Conservation (phyloP, 2,113 vertebrate genomes). For the Amazona vittata region DNA sequence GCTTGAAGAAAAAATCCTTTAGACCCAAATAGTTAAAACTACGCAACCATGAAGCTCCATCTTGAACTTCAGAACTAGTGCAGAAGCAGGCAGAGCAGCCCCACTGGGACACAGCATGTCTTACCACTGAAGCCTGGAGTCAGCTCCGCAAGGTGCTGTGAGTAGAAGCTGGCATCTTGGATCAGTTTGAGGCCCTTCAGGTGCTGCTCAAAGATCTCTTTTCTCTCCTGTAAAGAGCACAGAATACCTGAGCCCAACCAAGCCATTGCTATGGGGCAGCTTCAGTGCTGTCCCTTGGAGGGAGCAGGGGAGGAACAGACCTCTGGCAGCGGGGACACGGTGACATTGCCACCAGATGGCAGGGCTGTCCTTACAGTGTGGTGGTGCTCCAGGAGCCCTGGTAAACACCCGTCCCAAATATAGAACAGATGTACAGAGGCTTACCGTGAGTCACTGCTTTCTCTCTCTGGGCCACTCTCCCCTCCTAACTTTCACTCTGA, state of each 20-base stretch:
- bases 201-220: constrained; percentile 96
- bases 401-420: background rate
- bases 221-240: constrained; percentile 83
- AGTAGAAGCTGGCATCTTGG: constrained; percentile 87
- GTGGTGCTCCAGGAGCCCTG: background rate
- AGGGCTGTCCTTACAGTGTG: background rate
- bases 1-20: background rate
- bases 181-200: constrained; percentile 92
- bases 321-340: background rate
- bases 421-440: background rate
- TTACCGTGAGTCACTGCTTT: constrained; percentile 19
- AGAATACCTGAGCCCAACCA: background rate
- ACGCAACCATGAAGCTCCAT: background rate
- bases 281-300: accelerated
- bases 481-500: constrained; percentile 12
- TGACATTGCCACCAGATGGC: constrained; percentile 59
- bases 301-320: background rate
- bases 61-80: background rate
- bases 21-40: background rate
- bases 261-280: accelerated
- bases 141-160: constrained; percentile 90
- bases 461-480: background rate
- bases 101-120: background rate
- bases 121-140: constrained; percentile 96
- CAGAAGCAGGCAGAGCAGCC: background rate